Base-by-base conservation (phyloP, 2,113 vertebrate genomes). In the Misgurnus anguillicaudatus region DNA sequence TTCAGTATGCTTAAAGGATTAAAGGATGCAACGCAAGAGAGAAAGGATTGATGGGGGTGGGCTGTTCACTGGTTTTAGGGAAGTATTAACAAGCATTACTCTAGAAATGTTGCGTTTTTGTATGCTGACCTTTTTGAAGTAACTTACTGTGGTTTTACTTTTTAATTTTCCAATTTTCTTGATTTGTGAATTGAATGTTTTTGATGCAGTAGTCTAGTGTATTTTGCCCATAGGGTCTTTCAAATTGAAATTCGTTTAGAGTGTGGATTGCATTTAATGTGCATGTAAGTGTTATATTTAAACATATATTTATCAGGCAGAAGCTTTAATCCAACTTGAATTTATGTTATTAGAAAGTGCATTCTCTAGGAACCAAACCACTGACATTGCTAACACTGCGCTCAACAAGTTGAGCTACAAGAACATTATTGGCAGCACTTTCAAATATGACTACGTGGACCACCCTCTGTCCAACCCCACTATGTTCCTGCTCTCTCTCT, bases 91-190 rank as follows among this genome's bases (percentile, higher is more conserved):
- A 57, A 80, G 60, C 51, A 48, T 42, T 41, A 67, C 13, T 45
- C 47, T 71, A 66, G 45, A 21, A 21, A 73, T 68, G 68, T 5
- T 87, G 82, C 85, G 84, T 61, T 74, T 82, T 83, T 84, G 85
- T 87, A 87, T 87, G 83, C 17, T 72, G 53, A 72, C 17, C 70
- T 24, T 72, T 21, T 5, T 72, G 36, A 72, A 19, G n/a, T 5
- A 57, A 57, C 16, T 19, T 8, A 16, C 8, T 57, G 6, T n/a
- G 51, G 16, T 17, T 55, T 55, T 6, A 48, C 47, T 48, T 55
- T 17, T 55, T 55, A 6, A 53, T 53, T 16, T 5, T 6, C 17
- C 14, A 6, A 4, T 57, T 19, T 57, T 6, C 17, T 36, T 51
- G 24, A 68, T 51, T 36, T 3, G 45, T 51, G 19, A 51, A 31